Base-by-base conservation (phyloP, 2,113 vertebrate species). In the Solea solea region DNA sequence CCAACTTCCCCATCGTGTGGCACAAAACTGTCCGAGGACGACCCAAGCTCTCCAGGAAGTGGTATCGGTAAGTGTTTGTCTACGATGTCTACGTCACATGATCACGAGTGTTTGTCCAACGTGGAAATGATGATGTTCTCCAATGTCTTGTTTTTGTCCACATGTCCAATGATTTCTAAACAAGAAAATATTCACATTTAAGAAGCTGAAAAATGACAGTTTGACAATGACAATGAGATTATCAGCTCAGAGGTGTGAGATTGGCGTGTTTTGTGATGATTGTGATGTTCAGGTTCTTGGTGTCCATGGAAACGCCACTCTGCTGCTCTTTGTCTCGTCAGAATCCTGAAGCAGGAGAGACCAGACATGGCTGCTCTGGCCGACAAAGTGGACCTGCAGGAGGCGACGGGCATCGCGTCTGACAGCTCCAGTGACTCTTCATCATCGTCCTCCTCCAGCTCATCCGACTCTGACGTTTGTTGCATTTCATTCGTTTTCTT, bases 1-100 rank as follows among this genome's bases (percentile, higher is more conserved):
- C 97, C 70, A 99, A 99, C 90, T 99, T 99, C 84, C 97, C 98
- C 14, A 97, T 99, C 44, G 98, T 99, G 25, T 99, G 98, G 98
- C 98, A 99, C 94, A 99, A 99, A 89, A 99, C 98, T 0, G 98
- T 99, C 14, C 95, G 98, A 69, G 98, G 98, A 14, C 94, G 98
- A 14, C 98, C 98, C 76, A 99, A 99, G 72, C 88, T 99, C 11
- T 99, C 98, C 46, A 91, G 97, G 81, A 99, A 99, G 81, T 99
- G 98, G 98, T 99, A 99, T 86, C 95, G 98, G 98, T 99, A 89
- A 93, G 81, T 27, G 25, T 11, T 0, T 11, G 1, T 10, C 15
- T 34, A 0, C 5, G 1, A 15, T 7, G 27, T 55, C 1, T 55
- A 7, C 1, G 9, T 46, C 13, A 46, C 9, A 46, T 3, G 44